A percentile compares a stretch with the other conserved stretches of the same genome.
Conservation (phyloP, 2,888 invertebrate genomes). For the Drosophila gaucha region DNA sequence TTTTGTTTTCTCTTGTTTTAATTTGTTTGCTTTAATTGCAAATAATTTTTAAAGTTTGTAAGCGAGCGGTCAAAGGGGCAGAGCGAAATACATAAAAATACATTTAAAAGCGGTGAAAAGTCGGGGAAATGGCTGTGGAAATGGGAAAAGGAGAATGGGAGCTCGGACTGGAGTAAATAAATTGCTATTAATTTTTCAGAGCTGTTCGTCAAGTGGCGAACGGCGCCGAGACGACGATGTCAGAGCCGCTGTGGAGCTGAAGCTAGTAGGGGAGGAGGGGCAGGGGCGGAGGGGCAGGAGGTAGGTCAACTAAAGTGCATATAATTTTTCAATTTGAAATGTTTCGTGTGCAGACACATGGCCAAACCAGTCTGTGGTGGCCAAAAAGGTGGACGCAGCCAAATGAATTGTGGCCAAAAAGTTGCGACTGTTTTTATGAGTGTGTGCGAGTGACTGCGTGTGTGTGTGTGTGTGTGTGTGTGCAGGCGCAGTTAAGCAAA, state of each 20-base stretch:
- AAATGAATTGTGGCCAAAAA: slow-evolving; percentile 81
- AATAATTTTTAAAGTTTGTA: slow-evolving; percentile 70
- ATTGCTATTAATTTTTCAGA: slow-evolving; percentile 84
- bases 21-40: slow-evolving; percentile 82
- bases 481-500: slow-evolving; percentile 81
- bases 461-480: slow-evolving; percentile 27
- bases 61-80: slow-evolving; percentile 18
- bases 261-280: slow-evolving; percentile 11
- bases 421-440: slow-evolving; percentile 58
- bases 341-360: slow-evolving; percentile 61
- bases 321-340: slow-evolving; percentile 84
- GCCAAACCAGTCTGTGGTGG: slow-evolving; percentile 54
- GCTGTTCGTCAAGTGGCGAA: slow-evolving; percentile 75
- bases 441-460: slow-evolving; percentile 13
- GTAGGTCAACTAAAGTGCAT: slow-evolving; percentile 82
- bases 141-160: not conserved
- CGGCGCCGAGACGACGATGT: slow-evolving; percentile 63
- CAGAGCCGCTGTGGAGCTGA: slow-evolving; percentile 4
- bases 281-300: slow-evolving; percentile 11
- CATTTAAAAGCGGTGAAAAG: slow-evolving; percentile 55
- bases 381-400: slow-evolving; percentile 66
- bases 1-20: slow-evolving; percentile 48
- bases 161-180: slow-evolving; percentile 73
- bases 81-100: slow-evolving; percentile 32
- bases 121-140: slow-evolving; percentile 3